Conservation (phyloP, 2,113 vertebrate species). For the Odontesthes bonariensis region DNA sequence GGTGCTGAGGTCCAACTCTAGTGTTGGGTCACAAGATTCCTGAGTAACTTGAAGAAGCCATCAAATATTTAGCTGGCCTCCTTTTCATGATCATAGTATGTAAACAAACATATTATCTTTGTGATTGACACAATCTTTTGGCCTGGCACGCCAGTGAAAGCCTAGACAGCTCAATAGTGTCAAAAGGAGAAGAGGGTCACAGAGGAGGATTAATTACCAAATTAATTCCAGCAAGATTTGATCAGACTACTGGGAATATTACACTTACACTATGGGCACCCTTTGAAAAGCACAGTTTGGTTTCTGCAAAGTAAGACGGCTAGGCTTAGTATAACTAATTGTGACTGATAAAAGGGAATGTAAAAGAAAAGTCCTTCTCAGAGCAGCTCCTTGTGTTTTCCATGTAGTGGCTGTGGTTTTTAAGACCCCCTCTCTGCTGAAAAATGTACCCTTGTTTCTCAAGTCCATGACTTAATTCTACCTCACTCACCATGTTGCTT, state of each 20-base stretch:
- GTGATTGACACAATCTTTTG: slow-evolving; percentile 67
- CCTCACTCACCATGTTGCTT: background rate
- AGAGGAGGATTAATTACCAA: slow-evolving; percentile 50
- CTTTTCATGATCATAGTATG: slow-evolving; percentile 79
- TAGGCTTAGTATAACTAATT: background rate
- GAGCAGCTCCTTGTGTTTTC: background rate
- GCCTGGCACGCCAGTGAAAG: slow-evolving; percentile 64
- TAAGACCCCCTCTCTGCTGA: slow-evolving; percentile 24
- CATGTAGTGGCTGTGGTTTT: slow-evolving; percentile 16
- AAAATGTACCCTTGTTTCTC: slow-evolving; percentile 6
- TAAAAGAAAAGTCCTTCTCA: slow-evolving; percentile 16
- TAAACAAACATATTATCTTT: slow-evolving; percentile 81
- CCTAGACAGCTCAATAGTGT: slow-evolving; percentile 61
- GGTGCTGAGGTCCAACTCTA: slow-evolving; percentile 55
- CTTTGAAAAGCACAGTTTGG: background rate
- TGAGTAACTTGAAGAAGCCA: slow-evolving; percentile 80
- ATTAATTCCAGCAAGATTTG: slow-evolving; percentile 40
- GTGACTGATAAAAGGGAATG: slow-evolving; percentile 15
- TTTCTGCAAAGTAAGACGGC: slow-evolving; percentile 11
- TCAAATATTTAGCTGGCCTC: slow-evolving; percentile 80
- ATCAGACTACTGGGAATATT: slow-evolving; percentile 7
- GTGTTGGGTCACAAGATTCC: slow-evolving; percentile 72
- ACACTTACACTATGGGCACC: background rate
- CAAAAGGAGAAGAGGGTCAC: slow-evolving; percentile 56
- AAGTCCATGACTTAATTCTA: slow-evolving; percentile 10